Percentiles rank a stretch among this genome's conserved stretches.
Evolutionary conservation across 1,140 invertebrate genomes (phyloP).

Genomic region (Eriocheir sinensis): DNA sequence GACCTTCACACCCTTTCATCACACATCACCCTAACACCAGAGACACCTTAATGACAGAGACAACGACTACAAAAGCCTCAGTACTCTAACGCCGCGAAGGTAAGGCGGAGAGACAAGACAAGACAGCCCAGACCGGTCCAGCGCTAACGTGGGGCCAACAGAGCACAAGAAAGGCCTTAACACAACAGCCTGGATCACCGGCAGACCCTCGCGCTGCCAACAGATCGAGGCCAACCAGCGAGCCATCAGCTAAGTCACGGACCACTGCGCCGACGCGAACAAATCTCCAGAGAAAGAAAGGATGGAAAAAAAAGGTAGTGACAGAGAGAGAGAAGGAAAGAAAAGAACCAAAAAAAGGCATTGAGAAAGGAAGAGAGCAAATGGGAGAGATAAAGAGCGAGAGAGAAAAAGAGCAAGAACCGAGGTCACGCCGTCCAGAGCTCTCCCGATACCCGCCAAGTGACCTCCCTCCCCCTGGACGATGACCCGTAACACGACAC

Average conservation of each 20-base stretch:
- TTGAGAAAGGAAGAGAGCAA: constrained; percentile 16
- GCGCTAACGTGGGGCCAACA: no score
- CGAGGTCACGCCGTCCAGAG: neutral
- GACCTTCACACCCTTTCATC: no score
- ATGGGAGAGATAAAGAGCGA: neutral
- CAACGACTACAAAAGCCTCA: no score
- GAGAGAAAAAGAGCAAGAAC: neutral
- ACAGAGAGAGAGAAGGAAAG: neutral
- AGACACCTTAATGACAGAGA: no score
- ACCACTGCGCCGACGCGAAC: neutral
- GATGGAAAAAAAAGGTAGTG: neutral
- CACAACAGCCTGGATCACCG: no score
- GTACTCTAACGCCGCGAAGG: no score
- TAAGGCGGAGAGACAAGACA: no score
- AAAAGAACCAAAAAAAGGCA: no score
- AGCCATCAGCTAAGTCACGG: constrained; percentile 2
- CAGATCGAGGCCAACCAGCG: neutral
- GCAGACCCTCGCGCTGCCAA: neutral
- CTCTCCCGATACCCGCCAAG: neutral
- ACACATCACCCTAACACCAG: no score
- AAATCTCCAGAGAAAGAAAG: neutral
- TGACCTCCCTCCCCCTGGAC: neutral
- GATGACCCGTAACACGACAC: neutral
- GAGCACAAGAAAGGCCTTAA: no score
- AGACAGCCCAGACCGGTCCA: no score